A percentile compares a stretch with the other conserved stretches of the same genome.
Evolutionary conservation across 1,140 invertebrate species (phyloP).

Genomic region (Battus philenor): DNA sequence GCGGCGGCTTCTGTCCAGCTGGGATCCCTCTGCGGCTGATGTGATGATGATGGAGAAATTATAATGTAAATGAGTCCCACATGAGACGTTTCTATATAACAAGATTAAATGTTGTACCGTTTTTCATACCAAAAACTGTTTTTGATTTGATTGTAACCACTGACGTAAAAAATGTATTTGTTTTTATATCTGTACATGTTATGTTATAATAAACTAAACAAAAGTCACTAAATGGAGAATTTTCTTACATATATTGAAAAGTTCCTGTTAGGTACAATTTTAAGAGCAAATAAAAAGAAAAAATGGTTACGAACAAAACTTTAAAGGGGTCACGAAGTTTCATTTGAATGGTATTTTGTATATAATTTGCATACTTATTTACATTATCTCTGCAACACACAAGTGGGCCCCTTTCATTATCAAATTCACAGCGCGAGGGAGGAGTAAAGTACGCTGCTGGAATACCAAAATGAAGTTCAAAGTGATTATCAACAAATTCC

Average conservation of each 20-base stretch:
- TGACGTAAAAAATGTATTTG: too few relatives aligned
- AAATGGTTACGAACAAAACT: slow-evolving; percentile 54
- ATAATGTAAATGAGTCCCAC: too few relatives aligned
- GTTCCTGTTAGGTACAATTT: neutral
- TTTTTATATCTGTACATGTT: too few relatives aligned
- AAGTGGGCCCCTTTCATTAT: slow-evolving; percentile 70
- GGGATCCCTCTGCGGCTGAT: too few relatives aligned
- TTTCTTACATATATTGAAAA: neutral
- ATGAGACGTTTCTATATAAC: too few relatives aligned
- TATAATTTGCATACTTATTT: slow-evolving; percentile 74
- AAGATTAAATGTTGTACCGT: too few relatives aligned
- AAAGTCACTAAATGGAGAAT: too few relatives aligned
- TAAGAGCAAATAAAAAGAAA: slow-evolving; percentile 27
- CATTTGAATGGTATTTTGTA: slow-evolving; percentile 66
- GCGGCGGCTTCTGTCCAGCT: too few relatives aligned
- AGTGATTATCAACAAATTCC: slow-evolving; percentile 55
- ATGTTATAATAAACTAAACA: too few relatives aligned
- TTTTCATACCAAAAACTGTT: too few relatives aligned
- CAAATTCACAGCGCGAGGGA: slow-evolving; percentile 64
- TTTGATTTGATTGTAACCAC: too few relatives aligned
- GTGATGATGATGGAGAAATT: too few relatives aligned
- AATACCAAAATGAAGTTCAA: slow-evolving; percentile 65
- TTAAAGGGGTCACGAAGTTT: slow-evolving; percentile 64
- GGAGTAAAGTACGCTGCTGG: slow-evolving; percentile 27
- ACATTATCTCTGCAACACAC: slow-evolving; percentile 72